Base-by-base conservation (phyloP, 2,113 vertebrate genomes). In the Oryctolagus cuniculus region DNA sequence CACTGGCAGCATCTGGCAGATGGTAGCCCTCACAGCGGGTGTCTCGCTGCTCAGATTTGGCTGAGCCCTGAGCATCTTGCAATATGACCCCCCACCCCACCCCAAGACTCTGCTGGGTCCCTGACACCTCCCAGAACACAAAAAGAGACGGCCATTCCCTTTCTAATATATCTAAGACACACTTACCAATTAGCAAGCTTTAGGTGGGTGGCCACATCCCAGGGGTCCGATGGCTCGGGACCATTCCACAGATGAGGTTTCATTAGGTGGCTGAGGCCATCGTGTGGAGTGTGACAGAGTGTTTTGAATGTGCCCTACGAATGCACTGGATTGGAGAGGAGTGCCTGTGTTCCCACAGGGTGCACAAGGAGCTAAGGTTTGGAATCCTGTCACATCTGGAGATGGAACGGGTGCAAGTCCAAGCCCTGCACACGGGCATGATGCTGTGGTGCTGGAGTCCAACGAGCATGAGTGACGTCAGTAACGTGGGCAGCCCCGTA, bases 51-150 rank as follows among this genome's bases (percentile, higher is more conserved):
- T 89, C 84, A 79, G 80, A 93, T 88, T 97, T 97, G 97, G 94
- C 95, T 87, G 96, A 93, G 74, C 89, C 55, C 89, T 81, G 92
- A 89, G 82, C 96, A 94, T 75, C 44, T 74, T 93, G 94, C 97
- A 97, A 97, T 89, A 97, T 64, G 36, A 91, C 75, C 96, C 84
- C 95, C 89, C 94, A 58, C 55, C 55, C 55, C 55, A 58, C 15
- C 73, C 89, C 95, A 95, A 63, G 72, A 87, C 70, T 94, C 96
- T 80, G 95, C 96, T 96, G 96, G 92, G 80, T 97, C 90, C 96
- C 96, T 93, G 96, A 95, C 95, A 87, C 89, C 92, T 96, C 96
- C 96, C 96, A 95, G 96, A 96, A 97, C 78, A 77, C 88, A 91
- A 31, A 19, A 93, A 96, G 97, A 87, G 91, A 95, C 67, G 86